Conservation (phyloP, 2,113 vertebrate genomes). For the Chaetorhynchus papuensis region DNA sequence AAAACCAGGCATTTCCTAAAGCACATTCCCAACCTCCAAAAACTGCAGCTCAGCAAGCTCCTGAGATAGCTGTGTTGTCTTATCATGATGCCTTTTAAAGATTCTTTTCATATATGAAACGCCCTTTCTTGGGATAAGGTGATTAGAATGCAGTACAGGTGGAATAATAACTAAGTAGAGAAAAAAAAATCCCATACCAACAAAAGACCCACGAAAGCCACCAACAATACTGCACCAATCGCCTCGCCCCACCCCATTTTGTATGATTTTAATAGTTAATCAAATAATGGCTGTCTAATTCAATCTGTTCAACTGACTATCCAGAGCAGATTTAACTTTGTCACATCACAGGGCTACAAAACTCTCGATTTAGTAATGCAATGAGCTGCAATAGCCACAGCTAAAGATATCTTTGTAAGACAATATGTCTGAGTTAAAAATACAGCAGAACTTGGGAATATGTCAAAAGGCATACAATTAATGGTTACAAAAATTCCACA, state of each 20-base stretch:
- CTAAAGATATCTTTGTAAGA: neutral
- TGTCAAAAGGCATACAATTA: slow-evolving; percentile 4
- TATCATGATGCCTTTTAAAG: neutral
- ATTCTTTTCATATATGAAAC: neutral
- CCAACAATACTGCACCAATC: neutral
- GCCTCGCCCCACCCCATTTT: neutral
- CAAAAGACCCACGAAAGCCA: neutral
- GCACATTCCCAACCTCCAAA: neutral
- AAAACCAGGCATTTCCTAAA: neutral
- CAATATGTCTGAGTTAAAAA: neutral
- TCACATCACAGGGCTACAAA: accelerated
- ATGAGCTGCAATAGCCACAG: neutral
- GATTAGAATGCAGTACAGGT: neutral
- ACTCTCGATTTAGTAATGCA: neutral
- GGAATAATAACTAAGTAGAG: neutral
- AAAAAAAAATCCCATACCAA: neutral
- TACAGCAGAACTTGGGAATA: neutral
- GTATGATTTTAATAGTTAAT: neutral
- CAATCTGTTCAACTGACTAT: neutral
- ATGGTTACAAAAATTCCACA: neutral
- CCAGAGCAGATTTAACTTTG: neutral
- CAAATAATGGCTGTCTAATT: neutral
- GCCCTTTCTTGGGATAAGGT: neutral
- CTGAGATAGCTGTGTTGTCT: neutral
- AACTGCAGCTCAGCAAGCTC: neutral